Evolutionary conservation across 2,888 invertebrate genomes (phyloP), one percentile per base, ranked within the genome.

Genomic region (Drosophila pegasa): DNA sequence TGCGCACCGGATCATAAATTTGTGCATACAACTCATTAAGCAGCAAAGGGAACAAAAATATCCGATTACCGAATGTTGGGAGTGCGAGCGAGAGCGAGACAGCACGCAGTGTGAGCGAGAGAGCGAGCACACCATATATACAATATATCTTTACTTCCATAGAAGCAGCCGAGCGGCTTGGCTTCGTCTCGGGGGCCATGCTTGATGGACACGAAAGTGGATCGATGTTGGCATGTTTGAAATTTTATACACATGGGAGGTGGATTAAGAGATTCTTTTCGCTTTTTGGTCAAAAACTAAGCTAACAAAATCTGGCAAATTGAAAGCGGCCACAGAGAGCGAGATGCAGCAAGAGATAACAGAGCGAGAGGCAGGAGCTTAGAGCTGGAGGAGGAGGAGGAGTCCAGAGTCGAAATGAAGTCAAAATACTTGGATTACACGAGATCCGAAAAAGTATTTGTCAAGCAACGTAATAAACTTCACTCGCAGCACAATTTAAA

Each of bases 1-100:
- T 87, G 87, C 77, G 78, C 78, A 89, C 81, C 89, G 81, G 84
- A 87, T 84, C 87, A 90, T 88, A 87, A 89, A 90, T 87, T 90
- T 81, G 89, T 89, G 90, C 88, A 90, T 85, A 76, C 86, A 89
- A 87, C 88, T 89, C 89, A 89, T 89, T 89, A 88, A 81, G 71
- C 89, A 89, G 71, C 70, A 71, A 82, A 78, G 81, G 81, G 78
- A 79, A 84, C 82, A 87, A 88, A 88, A 87, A 76, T 89, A 88
- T 89, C 87, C 71, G 76, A 82, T 89, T 89, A 78, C 85, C 41
- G 27, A 43, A 6, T n/a, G 16, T 9, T 16, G 12, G 18, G 35
- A 29, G 41, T 16, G 12, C 18, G 35, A 29, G 41, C 41, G 20
- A 22, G 45, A 58, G 47, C 45, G 10, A 58, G 47, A 52, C 10